Evolutionary conservation across 2,888 invertebrate genomes (phyloP), one percentile per base, ranked within the genome.

Genomic region (Drosophila stalkeri): DNA sequence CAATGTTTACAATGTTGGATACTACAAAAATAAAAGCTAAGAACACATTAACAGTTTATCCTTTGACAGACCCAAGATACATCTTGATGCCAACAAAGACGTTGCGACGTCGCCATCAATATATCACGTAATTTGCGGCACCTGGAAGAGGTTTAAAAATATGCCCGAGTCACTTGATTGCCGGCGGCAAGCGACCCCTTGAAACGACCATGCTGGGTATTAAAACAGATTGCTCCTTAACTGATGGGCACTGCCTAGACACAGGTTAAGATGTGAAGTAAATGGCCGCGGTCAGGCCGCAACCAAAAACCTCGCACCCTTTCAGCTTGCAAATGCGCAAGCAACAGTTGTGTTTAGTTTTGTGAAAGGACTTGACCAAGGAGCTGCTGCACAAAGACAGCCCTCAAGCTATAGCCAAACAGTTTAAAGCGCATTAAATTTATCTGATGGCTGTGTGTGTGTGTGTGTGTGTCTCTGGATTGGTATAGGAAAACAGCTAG

Each of bases 361-460:
- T 77, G 52, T 51, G 68, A 85, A 86, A 79, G 54, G 82, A 59
- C 64, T 37, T 73, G 68, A 65, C 66, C 80, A 85, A 77, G 74
- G 51, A 59, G 54, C 39, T 11, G 54, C 31, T 33, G 27, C 47
- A 70, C 73, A 73, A 72, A 72, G 72, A 51, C 68, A 54, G 57
- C 55, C 64, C 63, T 56, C 78, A 57, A 71, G 71, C 62, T 52
- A 64, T 81, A 61, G 81, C 84, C 87, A 87, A 87, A 84, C 89
- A 87, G 90, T 89, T 89, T 86, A 86, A 89, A 82, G 85, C 80
- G 85, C 70, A 86, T 89, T 89, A 86, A 87, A 84, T 82, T 87
- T 87, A 86, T 86, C 85, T 84, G 85, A 89, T 85, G 72, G 61
- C 64, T 52, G 31, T 37, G 16, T 46, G n/a, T 55, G 56, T 27